Percentiles rank a stretch among this genome's conserved stretches.
Conservation (phyloP, 2,113 vertebrate species). For the Urocolius indicus region DNA sequence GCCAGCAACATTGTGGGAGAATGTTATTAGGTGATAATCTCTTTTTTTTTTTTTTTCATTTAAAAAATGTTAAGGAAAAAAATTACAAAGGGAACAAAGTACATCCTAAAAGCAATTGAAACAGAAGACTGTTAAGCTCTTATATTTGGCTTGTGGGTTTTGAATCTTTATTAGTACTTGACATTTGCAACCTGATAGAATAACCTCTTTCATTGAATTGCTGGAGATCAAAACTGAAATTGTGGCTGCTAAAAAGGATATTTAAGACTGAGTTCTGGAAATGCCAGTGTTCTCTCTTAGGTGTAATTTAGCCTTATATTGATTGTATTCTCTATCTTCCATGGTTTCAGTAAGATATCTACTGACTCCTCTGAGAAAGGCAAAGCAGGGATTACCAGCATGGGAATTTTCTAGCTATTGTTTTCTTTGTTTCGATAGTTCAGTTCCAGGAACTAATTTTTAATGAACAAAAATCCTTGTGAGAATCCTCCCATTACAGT, state of each 20-base stretch:
- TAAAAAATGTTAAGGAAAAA: not conserved
- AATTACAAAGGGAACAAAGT: not conserved
- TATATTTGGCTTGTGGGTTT: not conserved
- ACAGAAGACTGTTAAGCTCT: not conserved
- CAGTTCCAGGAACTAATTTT: not conserved
- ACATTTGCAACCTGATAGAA: not conserved
- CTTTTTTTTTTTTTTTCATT: not conserved
- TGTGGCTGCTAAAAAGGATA: not conserved
- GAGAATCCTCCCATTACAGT: not conserved
- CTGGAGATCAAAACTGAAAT: constrained; percentile 3
- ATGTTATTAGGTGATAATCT: constrained; percentile 6
- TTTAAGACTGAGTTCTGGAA: not conserved
- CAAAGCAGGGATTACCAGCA: not conserved
- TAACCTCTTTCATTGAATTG: not conserved
- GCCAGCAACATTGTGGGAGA: not conserved
- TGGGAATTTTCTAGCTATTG: not conserved
- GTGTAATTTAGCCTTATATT: not conserved
- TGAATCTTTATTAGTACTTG: not conserved
- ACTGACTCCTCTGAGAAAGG: not conserved
- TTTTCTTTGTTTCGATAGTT: not conserved
- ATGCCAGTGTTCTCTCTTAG: not conserved
- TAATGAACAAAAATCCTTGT: not conserved
- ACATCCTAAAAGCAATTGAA: not conserved
- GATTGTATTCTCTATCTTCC: not conserved
- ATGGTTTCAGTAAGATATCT: not conserved